Conservation (phyloP, 2,113 vertebrate genomes). For the Jaculus jaculus region DNA sequence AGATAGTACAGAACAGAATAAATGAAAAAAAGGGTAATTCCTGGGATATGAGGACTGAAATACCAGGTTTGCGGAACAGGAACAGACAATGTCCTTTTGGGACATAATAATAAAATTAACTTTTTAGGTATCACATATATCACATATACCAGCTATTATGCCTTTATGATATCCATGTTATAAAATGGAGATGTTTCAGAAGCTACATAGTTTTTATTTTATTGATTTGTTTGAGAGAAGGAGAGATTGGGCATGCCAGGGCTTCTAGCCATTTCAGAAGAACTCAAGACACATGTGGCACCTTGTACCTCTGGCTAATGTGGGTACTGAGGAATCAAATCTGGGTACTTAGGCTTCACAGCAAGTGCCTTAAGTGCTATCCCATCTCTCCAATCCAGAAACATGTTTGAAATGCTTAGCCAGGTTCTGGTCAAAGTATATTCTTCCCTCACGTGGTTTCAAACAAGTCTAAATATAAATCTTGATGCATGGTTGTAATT, state of each 20-base stretch:
- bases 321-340: too few species aligned
- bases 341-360: too few species aligned
- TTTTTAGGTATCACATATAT: not conserved
- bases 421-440: slow-evolving; percentile 28
- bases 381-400: too few species aligned
- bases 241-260: too few species aligned
- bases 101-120: slow-evolving; percentile 1
- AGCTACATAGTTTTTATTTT: not conserved
- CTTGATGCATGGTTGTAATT: not conserved
- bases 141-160: not conserved
- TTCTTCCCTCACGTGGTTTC: slow-evolving; percentile 2
- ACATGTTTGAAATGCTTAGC: not conserved
- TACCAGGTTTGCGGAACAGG: not conserved
- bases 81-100: not conserved
- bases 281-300: too few species aligned
- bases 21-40: slow-evolving; percentile 30
- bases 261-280: too few species aligned
- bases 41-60: not conserved
- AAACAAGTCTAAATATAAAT: not conserved
- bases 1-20: not conserved
- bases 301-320: too few species aligned
- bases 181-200: not conserved
- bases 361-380: too few species aligned
- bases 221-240: too few species aligned
- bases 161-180: not conserved